Conservation (phyloP, 2,888 invertebrate species). For the Meteorus colon region DNA sequence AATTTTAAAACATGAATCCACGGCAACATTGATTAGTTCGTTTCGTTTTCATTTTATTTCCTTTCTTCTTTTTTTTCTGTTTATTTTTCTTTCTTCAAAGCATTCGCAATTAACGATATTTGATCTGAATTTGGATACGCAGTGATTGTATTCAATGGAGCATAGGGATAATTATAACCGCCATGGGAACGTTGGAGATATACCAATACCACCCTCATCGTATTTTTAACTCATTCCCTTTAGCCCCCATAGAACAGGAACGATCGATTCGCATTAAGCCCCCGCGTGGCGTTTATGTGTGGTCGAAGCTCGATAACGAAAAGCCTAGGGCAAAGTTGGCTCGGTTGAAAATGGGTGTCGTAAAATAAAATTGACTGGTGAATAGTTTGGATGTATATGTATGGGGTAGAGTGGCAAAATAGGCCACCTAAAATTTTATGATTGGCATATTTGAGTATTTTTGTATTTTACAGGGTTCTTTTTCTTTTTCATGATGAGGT, state of each 20-base stretch:
- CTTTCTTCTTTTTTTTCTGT: not conserved
- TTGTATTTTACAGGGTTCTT: not conserved
- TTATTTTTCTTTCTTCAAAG: not conserved
- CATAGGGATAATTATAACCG: not conserved
- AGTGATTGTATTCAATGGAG: slow-evolving; percentile 4
- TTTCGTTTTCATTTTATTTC: not conserved
- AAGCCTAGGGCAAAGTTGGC: slow-evolving; percentile 10
- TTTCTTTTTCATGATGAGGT: not conserved
- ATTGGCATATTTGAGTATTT: slow-evolving; percentile 9
- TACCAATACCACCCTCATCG: slow-evolving; percentile 4
- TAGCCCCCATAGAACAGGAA: not conserved
- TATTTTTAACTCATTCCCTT: not conserved
- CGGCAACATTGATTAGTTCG: not conserved
- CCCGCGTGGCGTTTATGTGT: slow-evolving; percentile 21
- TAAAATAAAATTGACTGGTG: slow-evolving; percentile 26
- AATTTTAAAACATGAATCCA: not conserved
- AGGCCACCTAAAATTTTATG: slow-evolving; percentile 2
- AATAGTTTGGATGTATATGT: slow-evolving; percentile 1
- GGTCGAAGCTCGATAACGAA: slow-evolving; percentile 28
- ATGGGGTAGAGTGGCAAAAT: not conserved
- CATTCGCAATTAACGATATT: slow-evolving; percentile 1
- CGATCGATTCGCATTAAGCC: slow-evolving; percentile 20
- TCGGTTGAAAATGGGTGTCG: slow-evolving; percentile 17
- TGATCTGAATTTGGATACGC: not conserved
- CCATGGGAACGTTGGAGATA: slow-evolving; percentile 2